These are phyloP conservation scores for Diaperis boleti DNA, from an alignment of 2,888 invertebrate genomes.

Conservation along the genomic window DNA sequence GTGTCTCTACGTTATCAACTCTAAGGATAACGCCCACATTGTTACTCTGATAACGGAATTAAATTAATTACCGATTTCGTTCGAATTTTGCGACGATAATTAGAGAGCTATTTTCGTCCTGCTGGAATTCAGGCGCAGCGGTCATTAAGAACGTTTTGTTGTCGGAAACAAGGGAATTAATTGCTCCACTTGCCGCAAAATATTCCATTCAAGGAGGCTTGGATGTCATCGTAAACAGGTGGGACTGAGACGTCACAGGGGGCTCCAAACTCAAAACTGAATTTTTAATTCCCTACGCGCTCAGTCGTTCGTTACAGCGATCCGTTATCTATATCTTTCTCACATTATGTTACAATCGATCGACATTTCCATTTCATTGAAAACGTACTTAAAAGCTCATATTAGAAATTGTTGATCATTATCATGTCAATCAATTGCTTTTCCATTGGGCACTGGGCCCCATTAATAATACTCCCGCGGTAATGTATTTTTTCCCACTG, in stretches of 20 bases:
- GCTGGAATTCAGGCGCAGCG: constrained; percentile 10
- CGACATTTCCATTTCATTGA: constrained; percentile 46
- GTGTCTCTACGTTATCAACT: constrained; percentile 20
- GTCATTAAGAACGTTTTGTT: constrained; percentile 31
- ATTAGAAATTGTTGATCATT: constrained; percentile 47
- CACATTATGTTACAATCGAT: constrained; percentile 44
- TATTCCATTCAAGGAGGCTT: too few species aligned
- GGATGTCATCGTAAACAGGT: too few species aligned
- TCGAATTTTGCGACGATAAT: constrained; percentile 20
- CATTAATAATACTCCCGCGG: constrained; percentile 41
- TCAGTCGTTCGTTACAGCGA: constrained; percentile 22
- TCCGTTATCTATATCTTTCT: constrained; percentile 42
- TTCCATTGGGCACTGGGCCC: constrained; percentile 41
- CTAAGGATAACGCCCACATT: constrained; percentile 34
- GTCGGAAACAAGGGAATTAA: too few species aligned
- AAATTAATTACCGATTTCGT: constrained; percentile 37
- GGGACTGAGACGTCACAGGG: too few species aligned
- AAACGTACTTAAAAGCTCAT: constrained; percentile 46
- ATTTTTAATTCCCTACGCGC: too few species aligned
- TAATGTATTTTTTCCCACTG: constrained; percentile 40
- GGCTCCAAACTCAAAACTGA: too few species aligned
- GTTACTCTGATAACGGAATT: constrained; percentile 32
- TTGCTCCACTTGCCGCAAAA: too few species aligned
- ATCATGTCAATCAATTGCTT: constrained; percentile 46
- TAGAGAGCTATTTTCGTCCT: too few species aligned